Conservation (phyloP, 2,888 invertebrate genomes). For the Polydrusus pterygomalis region DNA sequence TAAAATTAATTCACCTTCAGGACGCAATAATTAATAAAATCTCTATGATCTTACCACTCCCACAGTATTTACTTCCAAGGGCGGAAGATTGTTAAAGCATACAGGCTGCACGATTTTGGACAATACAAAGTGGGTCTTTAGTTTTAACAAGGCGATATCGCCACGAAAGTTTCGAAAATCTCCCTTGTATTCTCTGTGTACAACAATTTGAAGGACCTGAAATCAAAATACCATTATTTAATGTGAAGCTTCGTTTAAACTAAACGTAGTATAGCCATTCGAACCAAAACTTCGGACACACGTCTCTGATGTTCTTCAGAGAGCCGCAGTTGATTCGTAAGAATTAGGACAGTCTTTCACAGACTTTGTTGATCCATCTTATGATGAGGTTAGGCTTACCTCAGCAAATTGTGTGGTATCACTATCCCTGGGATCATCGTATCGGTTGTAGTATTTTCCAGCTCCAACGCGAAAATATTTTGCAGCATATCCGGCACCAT, state of each 20-base stretch:
- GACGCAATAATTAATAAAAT: too few relatives aligned
- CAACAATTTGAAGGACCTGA: constrained; percentile 59
- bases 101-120: constrained; percentile 67
- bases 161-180: constrained; percentile 58
- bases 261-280: too few relatives aligned
- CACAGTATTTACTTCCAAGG: background rate
- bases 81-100: constrained; percentile 61
- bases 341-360: too few relatives aligned
- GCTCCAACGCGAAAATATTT: constrained; percentile 60
- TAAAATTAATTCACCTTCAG: too few relatives aligned
- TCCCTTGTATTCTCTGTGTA: constrained; percentile 61
- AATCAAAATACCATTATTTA: constrained; percentile 34
- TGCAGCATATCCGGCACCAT: constrained; percentile 29
- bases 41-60: constrained; percentile 19
- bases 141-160: constrained; percentile 68
- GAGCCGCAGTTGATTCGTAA: too few relatives aligned
- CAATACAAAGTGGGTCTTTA: constrained; percentile 62
- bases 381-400: constrained; percentile 53
- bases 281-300: too few relatives aligned
- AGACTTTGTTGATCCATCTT: too few relatives aligned
- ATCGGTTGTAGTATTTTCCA: constrained; percentile 66
- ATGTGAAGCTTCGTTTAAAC: too few relatives aligned
- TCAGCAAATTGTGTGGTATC: constrained; percentile 62
- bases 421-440: constrained; percentile 61
- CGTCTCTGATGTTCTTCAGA: too few relatives aligned